These are phyloP conservation scores for Meteorus sp. DNA, from an alignment of 1,140 invertebrate genomes.

Conservation along the genomic window DNA sequence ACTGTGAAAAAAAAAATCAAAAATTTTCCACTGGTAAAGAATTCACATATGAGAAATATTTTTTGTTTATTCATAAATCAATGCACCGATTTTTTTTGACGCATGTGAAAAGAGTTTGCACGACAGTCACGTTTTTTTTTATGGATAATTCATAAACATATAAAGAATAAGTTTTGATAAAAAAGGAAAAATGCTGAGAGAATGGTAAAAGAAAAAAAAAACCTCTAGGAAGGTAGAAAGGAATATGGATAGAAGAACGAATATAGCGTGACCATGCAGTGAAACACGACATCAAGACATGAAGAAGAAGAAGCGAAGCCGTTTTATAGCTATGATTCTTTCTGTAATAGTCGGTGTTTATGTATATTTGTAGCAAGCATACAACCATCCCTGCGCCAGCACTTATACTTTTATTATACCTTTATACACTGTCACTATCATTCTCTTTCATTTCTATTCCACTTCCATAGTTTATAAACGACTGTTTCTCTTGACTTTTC, in stretches of 20 bases:
- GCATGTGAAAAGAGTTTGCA: background rate
- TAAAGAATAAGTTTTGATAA: too few species aligned
- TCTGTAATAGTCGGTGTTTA: constrained; percentile 36
- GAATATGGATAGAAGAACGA: constrained; percentile 18
- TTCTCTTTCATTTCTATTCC: too few species aligned
- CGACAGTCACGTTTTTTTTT: too few species aligned
- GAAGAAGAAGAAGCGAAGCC: constrained; percentile 33
- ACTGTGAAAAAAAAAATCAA: background rate
- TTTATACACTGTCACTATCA: too few species aligned
- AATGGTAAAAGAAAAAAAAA: background rate
- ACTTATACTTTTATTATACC: background rate
- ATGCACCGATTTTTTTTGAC: background rate
- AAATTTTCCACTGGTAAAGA: too few species aligned
- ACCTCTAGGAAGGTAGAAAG: background rate
- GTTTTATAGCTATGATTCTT: constrained; percentile 38
- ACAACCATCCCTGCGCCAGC: constrained; percentile 18
- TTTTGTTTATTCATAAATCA: background rate
- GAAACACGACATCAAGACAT: constrained; percentile 44
- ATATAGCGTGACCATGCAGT: constrained; percentile 37
- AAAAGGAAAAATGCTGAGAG: too few species aligned
- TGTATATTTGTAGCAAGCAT: constrained; percentile 25
- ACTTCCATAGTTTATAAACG: too few species aligned
- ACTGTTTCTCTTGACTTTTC: too few species aligned
- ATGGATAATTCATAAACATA: too few species aligned
- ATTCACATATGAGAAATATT: too few species aligned